Conservation (phyloP, 2,797 vertebrate species). For the Malacoctenus gilli region DNA sequence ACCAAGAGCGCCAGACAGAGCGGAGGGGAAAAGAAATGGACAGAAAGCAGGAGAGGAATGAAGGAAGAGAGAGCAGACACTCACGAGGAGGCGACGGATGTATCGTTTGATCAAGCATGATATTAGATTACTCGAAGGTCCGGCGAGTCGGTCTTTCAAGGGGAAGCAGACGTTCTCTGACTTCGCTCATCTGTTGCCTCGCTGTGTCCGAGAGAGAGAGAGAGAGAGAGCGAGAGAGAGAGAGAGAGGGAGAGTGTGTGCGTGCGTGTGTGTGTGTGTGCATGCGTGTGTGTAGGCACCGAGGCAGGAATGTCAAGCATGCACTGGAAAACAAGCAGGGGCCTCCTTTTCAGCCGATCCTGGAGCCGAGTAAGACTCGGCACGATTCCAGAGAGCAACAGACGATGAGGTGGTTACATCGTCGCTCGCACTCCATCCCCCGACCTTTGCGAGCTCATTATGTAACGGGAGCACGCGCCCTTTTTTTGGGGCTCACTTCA, state of each 20-base stretch:
- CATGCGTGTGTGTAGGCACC: conserved; percentile 46
- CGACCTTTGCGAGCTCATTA: too few species aligned
- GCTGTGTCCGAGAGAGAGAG: conserved; percentile 3
- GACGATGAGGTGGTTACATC: too few species aligned
- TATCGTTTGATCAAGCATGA: conserved; percentile 6
- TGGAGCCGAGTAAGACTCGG: conserved; percentile 49
- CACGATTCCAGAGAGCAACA: conserved; percentile 32
- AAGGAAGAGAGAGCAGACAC: conserved; percentile 15
- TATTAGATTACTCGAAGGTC: conserved; percentile 63
- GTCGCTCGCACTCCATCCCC: too few species aligned
- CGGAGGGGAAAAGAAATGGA: conserved; percentile 18
- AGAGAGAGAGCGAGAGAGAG: conserved; percentile 11
- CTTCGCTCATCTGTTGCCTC: conserved; percentile 37
- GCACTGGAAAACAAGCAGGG: conserved; percentile 75
- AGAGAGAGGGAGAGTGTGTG: conserved; percentile 24
- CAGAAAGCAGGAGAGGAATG: conserved; percentile 19
- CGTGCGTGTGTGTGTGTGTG: conserved; percentile 35
- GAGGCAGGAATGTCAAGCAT: conserved; percentile 79
- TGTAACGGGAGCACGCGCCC: too few species aligned
- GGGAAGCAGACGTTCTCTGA: conserved; percentile 51
- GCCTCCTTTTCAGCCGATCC: conserved; percentile 68
- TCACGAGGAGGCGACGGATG: conserved; percentile 35
- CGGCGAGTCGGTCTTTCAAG: conserved; percentile 26
- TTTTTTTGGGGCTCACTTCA: too few species aligned
- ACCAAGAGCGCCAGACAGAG: conserved; percentile 30